Percentiles rank a stretch among this genome's conserved stretches.
phyloP scores from a whole-genome alignment of 2,113 vertebrate species.

The Porphyrio hochstetteri region DNA sequence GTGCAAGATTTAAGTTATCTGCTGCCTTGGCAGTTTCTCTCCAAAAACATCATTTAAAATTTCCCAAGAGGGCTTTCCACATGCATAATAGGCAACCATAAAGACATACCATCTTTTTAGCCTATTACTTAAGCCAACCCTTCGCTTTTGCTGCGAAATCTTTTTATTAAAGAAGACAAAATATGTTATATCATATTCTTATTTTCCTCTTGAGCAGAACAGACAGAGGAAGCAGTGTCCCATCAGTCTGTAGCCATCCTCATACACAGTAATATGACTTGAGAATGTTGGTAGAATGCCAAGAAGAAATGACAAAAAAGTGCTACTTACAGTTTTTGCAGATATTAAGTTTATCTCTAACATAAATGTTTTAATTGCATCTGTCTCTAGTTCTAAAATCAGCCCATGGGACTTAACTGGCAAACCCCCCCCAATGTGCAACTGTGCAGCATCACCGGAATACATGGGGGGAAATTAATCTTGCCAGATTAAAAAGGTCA shows the following conservation, averaged over 20 bases:
- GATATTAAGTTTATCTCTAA: background rate
- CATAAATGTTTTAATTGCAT: background rate
- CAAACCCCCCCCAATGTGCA: background rate
- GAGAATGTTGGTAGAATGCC: fast-evolving
- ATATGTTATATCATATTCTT: fast-evolving
- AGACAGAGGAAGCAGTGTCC: background rate
- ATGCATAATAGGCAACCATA: background rate
- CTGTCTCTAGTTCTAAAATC: background rate
- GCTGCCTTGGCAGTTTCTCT: background rate
- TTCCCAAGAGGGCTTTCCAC: background rate
- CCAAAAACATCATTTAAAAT: background rate
- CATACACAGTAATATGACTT: background rate
- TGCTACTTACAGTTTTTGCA: background rate
- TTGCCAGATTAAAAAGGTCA: background rate
- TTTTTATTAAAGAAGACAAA: background rate
- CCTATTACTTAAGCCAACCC: background rate
- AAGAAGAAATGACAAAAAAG: background rate
- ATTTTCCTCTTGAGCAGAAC: background rate
- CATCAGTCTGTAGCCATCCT: background rate
- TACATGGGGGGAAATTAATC: background rate
- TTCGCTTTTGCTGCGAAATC: background rate
- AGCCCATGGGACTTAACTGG: background rate
- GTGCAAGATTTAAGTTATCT: background rate
- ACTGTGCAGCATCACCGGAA: background rate
- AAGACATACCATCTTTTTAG: background rate